Evolutionary conservation across 2,888 invertebrate genomes (phyloP), one percentile per base, ranked within the genome.

Genomic region (Minunthozetes semirufus): DNA sequence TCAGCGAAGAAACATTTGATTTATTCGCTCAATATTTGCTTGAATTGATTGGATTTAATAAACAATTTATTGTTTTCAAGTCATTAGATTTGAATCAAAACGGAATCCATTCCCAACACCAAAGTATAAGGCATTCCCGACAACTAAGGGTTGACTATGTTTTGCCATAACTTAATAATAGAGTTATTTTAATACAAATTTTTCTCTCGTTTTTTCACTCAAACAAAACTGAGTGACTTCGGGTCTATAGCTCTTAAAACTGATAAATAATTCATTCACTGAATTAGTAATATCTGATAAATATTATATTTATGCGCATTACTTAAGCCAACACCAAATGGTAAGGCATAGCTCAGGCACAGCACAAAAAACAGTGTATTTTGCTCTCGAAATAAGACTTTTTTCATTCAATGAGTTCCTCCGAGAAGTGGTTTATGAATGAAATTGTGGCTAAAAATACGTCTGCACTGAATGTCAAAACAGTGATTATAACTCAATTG

Each of bases 251-350:
- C 56, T 25, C 56, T 56, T 56, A 61, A 61, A 61, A 61, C 61
- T 61, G 61, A 61, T 61, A 61, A 61, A 61, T 61, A 61, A 61
- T 61, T 61, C 61, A 61, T 61, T 61, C n/a, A n/a, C 17, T 61
- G 61, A 61, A 61, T 61, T 61, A 61, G 61, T 61, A 61, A 61
- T 29, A 33, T 33, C 61, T 61, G 61, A 61, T 61, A 61, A 61
- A 61, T 61, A 61, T 61, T 61, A 61, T 61, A 61, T 61, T 61
- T 61, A 61, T 61, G 61, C 61, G 61, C 61, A 61, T 61, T 61
- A 61, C 27, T 61, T 61, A 61, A 61, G 61, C 11, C 61, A 61
- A 61, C 29, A 61, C 33, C 33, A 33, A 61, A 61, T 61, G 33
- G 33, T 61, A 61, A 61, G 29, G 17, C 61, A 56, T 48, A 56